A percentile compares a stretch with the other conserved stretches of the same genome.
Evolutionary conservation across 2,888 invertebrate species (phyloP).

Genomic region (Boloria euphrosyne): DNA sequence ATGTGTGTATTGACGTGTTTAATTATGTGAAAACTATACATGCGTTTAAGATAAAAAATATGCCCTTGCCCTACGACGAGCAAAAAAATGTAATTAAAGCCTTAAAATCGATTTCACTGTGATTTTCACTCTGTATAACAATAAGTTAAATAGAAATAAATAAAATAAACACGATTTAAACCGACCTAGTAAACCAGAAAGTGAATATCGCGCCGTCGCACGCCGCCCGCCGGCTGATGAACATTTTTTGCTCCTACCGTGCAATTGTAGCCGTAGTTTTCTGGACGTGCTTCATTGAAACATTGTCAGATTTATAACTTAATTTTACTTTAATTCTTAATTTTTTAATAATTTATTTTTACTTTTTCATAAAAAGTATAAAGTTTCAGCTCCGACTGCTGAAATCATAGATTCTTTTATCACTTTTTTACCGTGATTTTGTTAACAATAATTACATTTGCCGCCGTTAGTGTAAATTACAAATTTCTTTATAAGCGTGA

Average conservation of each 20-base stretch:
- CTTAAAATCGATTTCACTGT: conserved; percentile 61
- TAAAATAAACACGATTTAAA: conserved; percentile 61
- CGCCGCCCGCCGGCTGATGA: conserved; percentile 57
- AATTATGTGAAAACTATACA: neutral
- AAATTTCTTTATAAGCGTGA: conserved; percentile 8
- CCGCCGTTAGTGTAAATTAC: conserved; percentile 8
- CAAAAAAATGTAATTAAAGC: conserved; percentile 46
- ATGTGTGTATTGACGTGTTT: neutral
- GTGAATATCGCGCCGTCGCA: conserved; percentile 48
- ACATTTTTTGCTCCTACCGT: conserved; percentile 58
- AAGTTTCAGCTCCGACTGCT: conserved; percentile 12
- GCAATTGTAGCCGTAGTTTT: conserved; percentile 48
- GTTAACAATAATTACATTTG: neutral
- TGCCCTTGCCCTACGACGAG: conserved; percentile 34
- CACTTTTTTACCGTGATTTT: conserved; percentile 6
- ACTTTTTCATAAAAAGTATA: conserved; percentile 10
- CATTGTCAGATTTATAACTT: conserved; percentile 9
- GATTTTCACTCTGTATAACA: conserved; percentile 59
- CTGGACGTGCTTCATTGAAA: conserved; percentile 35
- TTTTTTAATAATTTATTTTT: conserved; percentile 4
- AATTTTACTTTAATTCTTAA: conserved; percentile 8
- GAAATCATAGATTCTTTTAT: neutral
- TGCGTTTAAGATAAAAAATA: conserved; percentile 3
- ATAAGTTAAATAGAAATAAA: conserved; percentile 53
- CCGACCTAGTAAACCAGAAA: conserved; percentile 75